Evolutionary conservation across 2,888 invertebrate species (phyloP).

Genomic region (Lasioglossum lativentre): DNA sequence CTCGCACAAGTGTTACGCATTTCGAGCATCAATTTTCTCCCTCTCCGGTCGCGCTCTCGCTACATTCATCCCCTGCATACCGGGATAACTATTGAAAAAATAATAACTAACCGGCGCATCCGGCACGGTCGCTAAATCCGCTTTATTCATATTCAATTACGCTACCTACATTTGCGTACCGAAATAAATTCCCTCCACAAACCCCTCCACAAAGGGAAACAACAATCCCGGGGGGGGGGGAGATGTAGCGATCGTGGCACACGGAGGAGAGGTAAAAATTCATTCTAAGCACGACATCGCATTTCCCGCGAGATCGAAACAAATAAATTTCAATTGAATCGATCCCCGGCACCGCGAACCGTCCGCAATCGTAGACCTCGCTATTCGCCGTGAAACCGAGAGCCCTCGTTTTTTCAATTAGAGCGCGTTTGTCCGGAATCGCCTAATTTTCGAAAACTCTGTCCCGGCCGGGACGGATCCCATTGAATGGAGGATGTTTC

Average conservation of each 20-base stretch:
- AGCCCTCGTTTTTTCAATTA: not conserved
- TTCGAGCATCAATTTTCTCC: not conserved
- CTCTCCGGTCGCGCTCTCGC: not conserved
- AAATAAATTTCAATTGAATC: slow-evolving; percentile 29
- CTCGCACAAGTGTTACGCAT: not conserved
- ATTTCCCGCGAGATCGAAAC: slow-evolving; percentile 19
- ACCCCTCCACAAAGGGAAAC: not conserved
- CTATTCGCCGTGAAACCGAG: not conserved
- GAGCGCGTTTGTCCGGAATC: not conserved
- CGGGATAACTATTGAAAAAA: slow-evolving; percentile 36
- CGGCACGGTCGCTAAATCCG: slow-evolving; percentile 39
- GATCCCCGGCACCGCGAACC: not conserved
- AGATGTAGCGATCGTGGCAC: not conserved
- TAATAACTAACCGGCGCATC: slow-evolving; percentile 42
- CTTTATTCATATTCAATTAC: slow-evolving; percentile 61
- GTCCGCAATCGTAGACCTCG: not conserved
- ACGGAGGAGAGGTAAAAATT: not conserved
- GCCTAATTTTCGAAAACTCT: not conserved
- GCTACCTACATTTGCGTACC: slow-evolving; percentile 1
- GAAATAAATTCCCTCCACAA: slow-evolving; percentile 40
- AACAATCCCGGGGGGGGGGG: not conserved
- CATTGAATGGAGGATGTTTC: slow-evolving; percentile 45
- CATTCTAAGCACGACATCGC: not conserved
- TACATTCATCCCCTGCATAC: slow-evolving; percentile 27
- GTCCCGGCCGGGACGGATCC: not conserved